Base-by-base conservation (phyloP, 2,888 invertebrate genomes). In the Epicampocera succincta region DNA sequence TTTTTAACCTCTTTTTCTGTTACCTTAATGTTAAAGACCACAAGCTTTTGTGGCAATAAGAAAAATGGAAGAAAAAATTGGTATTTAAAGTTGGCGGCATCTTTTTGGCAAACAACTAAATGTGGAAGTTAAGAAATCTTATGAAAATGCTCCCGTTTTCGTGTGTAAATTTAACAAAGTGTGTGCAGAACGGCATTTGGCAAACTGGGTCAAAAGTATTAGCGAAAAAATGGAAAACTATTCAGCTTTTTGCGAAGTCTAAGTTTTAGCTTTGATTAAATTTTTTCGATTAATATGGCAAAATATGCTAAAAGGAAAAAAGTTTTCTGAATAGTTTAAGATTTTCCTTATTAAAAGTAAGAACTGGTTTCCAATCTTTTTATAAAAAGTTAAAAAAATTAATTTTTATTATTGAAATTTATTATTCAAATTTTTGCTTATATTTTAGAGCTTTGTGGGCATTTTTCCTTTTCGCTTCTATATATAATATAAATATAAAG, bases 401-500 rank as follows among this genome's bases (percentile, higher is more conserved):
- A 25, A 25, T 25, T 25, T 25, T 5, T 25, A 25, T 25, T 25
- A 25, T 25, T 68, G 21, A n/a, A 69, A 54, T 50, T 77, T 71
- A 65, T 63, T 69, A 65, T 71, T 76, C 52, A 40, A 40, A 13
- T 19, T 25, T n/a, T 25, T 50, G 11, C 17, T 44, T 21, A 19
- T 68, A 21, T 48, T 19, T 17, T 56, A 6, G 11, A 5, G 21
- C 8, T 8, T 40, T 21, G n/a, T 48, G 19, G n/a, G n/a, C n/a
- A n/a, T 52, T 25, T 33, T 21, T 15, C 42, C 69, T 74, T 13
- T 29, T 48, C 2, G 33, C 9, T 33, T 33, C 3, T 8, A 63
- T 61, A 54, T n/a, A 78, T n/a, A n/a, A n/a, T n/a, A n/a, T n/a
- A n/a, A n/a, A 75, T 66, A 79, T 82, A 66, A 75, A 82, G 82